Base-by-base conservation (phyloP, 1,140 invertebrate species). In the Drosophila trapezifrons region DNA sequence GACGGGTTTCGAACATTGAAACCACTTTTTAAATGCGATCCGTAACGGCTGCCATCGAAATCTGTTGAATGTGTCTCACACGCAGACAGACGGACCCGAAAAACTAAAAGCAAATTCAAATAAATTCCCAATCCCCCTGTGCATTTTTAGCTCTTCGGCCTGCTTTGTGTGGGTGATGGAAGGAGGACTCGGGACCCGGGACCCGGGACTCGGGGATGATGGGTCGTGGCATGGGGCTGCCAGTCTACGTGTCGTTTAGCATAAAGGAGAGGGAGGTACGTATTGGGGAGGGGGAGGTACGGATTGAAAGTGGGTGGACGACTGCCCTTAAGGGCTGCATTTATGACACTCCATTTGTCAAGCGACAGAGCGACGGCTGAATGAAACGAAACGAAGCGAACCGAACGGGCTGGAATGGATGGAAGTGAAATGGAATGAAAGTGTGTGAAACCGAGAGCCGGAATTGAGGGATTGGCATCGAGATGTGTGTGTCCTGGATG, bases 81-180 rank as follows among this genome's bases (percentile, higher is more conserved):
- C 46, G 46, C 49, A 45, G 57, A 78, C 64, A 67, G 38, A 47
- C 42, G 32, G 63, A 74, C 49, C 63, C 73, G 45, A 79, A 71
- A 58, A 90, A 90, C 89, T 90, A 90, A 90, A 90, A 90, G 87
- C 87, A 90, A 90, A 90, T 89, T 83, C 87, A 90, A 90, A 90
- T 90, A 89, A 81, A 91, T 91, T 90, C 76, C 70, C 80, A 90
- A 91, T 90, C 89, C 87, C 83, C 89, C 78, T 79, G 87, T 89
- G 87, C 75, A 91, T 90, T 90, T 90, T 90, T 84, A 90, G 87
- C 79, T 79, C 63, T 69, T 65, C 59, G 46, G 71, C 65, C 51
- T 17, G 77, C 58, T 76, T 43, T 71, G 56, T 20, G 51, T 63
- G 77, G 62, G 49, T 38, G 51, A 38, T 55, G 45, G 56, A 18